Evolutionary conservation across 1,140 invertebrate species (phyloP).

Genomic region (Temnothorax curvispinosus): DNA sequence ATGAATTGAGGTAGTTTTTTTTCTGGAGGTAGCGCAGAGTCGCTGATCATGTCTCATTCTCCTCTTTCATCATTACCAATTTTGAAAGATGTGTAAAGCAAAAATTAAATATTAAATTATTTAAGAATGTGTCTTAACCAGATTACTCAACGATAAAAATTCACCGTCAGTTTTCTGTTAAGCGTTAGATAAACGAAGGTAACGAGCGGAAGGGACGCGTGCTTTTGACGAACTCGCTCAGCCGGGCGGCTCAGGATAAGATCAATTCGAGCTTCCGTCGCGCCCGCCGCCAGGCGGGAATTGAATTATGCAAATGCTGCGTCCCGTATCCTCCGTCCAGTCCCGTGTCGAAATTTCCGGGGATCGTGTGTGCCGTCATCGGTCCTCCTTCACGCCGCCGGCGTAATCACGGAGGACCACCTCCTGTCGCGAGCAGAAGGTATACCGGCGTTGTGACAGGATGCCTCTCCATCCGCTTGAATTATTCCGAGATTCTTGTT

Average conservation of each 20-base stretch:
- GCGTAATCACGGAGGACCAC: slow-evolving; percentile 57
- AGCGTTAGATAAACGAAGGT: background rate
- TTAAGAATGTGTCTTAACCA: background rate
- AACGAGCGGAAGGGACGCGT: background rate
- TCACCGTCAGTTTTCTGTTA: background rate
- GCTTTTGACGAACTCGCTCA: slow-evolving; percentile 24
- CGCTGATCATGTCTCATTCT: background rate
- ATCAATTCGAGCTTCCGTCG: slow-evolving; percentile 67
- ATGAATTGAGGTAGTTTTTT: background rate
- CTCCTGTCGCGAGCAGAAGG: slow-evolving; percentile 53
- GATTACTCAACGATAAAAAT: background rate
- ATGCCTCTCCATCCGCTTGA: slow-evolving; percentile 55
- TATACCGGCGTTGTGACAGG: slow-evolving; percentile 11
- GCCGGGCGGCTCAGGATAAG: slow-evolving; percentile 53
- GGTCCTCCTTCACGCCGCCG: slow-evolving; percentile 13
- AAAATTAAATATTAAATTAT: background rate
- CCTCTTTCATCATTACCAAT: background rate
- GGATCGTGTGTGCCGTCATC: slow-evolving; percentile 34
- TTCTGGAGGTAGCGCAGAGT: no score
- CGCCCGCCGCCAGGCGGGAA: slow-evolving; percentile 29
- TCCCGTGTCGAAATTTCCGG: slow-evolving; percentile 63
- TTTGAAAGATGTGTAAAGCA: background rate
- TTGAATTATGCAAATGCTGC: slow-evolving; percentile 73
- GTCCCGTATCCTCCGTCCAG: slow-evolving; percentile 44
- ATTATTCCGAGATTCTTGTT: slow-evolving; percentile 61